Conservation (phyloP, 35 echinoderm and acorn worm genomes). For the Apostichopus parvimensis region DNA sequence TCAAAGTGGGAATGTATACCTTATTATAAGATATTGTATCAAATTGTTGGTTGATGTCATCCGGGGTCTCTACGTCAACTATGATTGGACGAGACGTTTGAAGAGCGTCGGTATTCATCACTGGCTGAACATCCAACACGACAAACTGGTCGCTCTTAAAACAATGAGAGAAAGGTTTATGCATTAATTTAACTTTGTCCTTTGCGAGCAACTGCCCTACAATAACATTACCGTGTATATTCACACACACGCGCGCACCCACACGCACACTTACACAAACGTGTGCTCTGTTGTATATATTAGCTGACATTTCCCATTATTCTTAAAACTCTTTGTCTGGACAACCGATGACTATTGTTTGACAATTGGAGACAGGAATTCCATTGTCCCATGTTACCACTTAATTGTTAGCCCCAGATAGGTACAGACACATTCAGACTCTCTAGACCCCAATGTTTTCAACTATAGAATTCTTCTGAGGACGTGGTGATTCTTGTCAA, state of each 20-base stretch:
- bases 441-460: no score
- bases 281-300: no score
- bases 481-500: no score
- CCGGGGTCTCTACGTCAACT: constrained; percentile 64
- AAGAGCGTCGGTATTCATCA: constrained; percentile 67
- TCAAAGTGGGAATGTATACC: constrained; percentile 4
- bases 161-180: background rate
- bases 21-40: constrained; percentile 86
- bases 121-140: constrained; percentile 46
- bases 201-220: background rate
- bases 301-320: no score
- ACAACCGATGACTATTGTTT: no score
- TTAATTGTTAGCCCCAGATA: no score
- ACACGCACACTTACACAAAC: background rate
- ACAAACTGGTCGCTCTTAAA: constrained; percentile 79
- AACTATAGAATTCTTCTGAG: no score
- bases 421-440: no score
- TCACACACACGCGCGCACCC: background rate
- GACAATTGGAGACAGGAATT: no score
- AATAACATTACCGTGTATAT: background rate
- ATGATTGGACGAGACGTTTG: constrained; percentile 83
- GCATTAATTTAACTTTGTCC: background rate
- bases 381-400: no score
- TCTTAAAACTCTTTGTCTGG: no score
- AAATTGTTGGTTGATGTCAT: constrained; percentile 88